Percentiles rank a stretch among this genome's conserved stretches.
phyloP scores from a whole-genome alignment of 2,797 vertebrate genomes.

The Pipistrellus pipistrellus region DNA sequence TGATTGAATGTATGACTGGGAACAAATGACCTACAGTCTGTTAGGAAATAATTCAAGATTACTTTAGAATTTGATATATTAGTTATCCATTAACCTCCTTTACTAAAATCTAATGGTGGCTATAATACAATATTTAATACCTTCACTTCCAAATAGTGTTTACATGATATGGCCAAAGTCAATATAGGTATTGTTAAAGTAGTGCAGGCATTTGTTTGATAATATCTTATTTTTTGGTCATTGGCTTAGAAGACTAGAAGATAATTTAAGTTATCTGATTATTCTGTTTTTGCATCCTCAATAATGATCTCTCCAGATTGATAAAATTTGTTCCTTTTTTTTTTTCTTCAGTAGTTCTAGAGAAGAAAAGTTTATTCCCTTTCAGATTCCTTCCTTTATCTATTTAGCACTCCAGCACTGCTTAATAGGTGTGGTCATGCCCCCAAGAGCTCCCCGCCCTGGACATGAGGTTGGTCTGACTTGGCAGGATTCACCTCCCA shows the following conservation, averaged over 20 bases:
- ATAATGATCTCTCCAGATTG: background rate
- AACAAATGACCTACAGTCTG: background rate
- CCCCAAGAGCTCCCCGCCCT: rapidly evolving
- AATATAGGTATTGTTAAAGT: background rate
- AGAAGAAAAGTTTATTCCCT: background rate
- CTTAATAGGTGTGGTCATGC: rapidly evolving
- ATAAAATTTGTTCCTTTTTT: background rate
- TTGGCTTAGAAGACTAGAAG: background rate
- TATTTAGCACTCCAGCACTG: too few relatives aligned
- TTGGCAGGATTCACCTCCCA: background rate
- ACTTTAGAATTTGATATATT: background rate
- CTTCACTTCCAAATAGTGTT: background rate
- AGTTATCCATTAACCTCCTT: background rate
- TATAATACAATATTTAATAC: background rate
- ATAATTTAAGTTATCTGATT: background rate
- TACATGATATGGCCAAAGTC: background rate
- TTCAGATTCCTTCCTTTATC: background rate
- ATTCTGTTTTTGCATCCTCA: background rate
- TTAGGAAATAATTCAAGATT: background rate
- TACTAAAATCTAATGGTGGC: background rate
- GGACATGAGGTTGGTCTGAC: background rate
- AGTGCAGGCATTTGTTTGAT: background rate
- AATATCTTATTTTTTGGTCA: background rate
- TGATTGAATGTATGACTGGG: background rate
- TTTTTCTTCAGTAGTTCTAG: background rate